Evolutionary conservation across 2,888 invertebrate species (phyloP).

Genomic region (Lottia scabra): DNA sequence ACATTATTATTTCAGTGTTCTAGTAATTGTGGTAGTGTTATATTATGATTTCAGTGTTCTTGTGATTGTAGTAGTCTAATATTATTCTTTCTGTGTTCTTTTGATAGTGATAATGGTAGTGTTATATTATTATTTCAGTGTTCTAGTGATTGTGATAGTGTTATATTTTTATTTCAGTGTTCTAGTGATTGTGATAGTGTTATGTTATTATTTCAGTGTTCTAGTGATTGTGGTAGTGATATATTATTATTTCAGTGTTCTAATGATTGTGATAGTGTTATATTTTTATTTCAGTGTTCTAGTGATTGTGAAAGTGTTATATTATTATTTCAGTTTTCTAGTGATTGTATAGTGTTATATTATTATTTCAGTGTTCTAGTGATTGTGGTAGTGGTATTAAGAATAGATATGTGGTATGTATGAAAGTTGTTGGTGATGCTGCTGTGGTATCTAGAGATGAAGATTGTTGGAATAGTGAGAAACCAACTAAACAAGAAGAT

Average conservation of each 20-base stretch:
- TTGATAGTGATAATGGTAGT: neutral
- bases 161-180: neutral
- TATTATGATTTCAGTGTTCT: no score
- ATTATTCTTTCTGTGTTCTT: neutral
- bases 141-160: slow-evolving; percentile 18
- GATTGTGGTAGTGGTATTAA: slow-evolving; percentile 49
- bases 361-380: slow-evolving; percentile 47
- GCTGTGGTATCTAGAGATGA: slow-evolving; percentile 38
- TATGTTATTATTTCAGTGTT: neutral
- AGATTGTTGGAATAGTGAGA: slow-evolving; percentile 42
- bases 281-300: slow-evolving; percentile 44
- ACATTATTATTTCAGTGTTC: slow-evolving; percentile 44
- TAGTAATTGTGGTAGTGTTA: neutral
- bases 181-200: no score
- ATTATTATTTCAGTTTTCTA: slow-evolving; percentile 42
- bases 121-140: no score
- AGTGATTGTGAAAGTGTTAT: slow-evolving; percentile 4
- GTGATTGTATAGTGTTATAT: neutral
- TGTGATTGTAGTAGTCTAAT: no score
- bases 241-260: no score
- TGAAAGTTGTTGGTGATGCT: slow-evolving; percentile 29
- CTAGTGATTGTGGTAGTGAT: neutral
- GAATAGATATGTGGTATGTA: slow-evolving; percentile 46
- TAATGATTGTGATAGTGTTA: slow-evolving; percentile 17
- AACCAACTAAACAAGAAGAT: slow-evolving; percentile 34